Conservation (phyloP, 1,140 invertebrate genomes). For the Planococcus citri region DNA sequence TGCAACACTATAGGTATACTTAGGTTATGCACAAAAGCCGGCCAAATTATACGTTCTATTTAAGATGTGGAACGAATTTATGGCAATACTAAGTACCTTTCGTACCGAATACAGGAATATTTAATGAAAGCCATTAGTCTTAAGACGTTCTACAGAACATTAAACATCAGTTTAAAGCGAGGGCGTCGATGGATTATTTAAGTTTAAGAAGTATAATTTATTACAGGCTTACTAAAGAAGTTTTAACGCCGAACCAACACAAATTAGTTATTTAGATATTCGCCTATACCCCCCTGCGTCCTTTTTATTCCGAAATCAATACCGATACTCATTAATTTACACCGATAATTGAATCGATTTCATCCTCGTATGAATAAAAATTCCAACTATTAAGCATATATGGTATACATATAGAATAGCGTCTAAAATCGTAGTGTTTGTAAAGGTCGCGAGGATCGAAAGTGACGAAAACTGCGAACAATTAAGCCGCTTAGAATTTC, state of each 20-base stretch:
- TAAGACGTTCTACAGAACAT: constrained; percentile 2
- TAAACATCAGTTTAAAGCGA: constrained; percentile 3
- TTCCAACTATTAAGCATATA: too few relatives aligned
- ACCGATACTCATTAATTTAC: neutral
- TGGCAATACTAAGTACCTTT: neutral
- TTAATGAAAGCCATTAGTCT: constrained; percentile 7
- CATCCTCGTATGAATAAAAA: neutral
- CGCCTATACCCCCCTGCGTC: neutral
- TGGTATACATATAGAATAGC: too few relatives aligned
- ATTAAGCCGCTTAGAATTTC: too few relatives aligned
- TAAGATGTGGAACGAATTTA: neutral
- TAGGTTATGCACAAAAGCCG: neutral
- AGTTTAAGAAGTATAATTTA: constrained; percentile 8
- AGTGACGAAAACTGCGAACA: too few relatives aligned
- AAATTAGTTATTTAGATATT: neutral
- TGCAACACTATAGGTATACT: neutral
- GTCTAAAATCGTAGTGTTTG: too few relatives aligned
- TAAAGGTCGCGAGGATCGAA: too few relatives aligned
- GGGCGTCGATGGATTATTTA: constrained; percentile 6
- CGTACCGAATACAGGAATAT: neutral
- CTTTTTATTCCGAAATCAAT: neutral
- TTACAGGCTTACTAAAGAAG: constrained; percentile 3
- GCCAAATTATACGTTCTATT: constrained; percentile 2
- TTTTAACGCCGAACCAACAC: neutral
- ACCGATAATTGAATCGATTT: neutral